A percentile compares a stretch with the other conserved stretches of the same genome.
phyloP scores from a whole-genome alignment of 2,888 invertebrate genomes.

The Doris montereyensis region DNA sequence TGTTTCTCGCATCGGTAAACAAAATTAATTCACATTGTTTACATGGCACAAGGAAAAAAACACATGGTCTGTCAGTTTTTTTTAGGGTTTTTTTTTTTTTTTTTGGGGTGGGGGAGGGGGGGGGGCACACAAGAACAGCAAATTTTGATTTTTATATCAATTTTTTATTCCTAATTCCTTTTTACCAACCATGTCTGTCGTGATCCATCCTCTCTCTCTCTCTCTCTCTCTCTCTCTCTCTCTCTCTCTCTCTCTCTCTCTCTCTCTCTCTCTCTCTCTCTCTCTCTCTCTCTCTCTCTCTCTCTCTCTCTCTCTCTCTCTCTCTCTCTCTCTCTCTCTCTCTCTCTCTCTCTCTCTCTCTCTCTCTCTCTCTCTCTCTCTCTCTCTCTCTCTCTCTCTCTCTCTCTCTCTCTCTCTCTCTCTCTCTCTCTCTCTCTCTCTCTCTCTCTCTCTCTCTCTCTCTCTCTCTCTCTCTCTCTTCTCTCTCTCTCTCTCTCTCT shows the following conservation, averaged over 20 bases:
- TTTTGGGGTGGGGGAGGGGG: too few relatives aligned
- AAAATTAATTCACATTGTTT: too few relatives aligned
- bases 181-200: not conserved
- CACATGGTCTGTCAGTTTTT: too few relatives aligned
- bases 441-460: not conserved
- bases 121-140: too few relatives aligned
- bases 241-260: constrained; percentile 21
- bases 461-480: not conserved
- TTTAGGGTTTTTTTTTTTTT: too few relatives aligned
- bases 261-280: not conserved
- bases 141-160: too few relatives aligned
- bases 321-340: constrained; percentile 15
- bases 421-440: not conserved
- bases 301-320: constrained; percentile 7
- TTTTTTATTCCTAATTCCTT: not conserved
- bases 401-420: not conserved
- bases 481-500: constrained; percentile 16
- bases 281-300: not conserved
- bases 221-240: constrained; percentile 10
- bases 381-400: constrained; percentile 22
- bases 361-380: constrained; percentile 17
- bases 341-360: not conserved
- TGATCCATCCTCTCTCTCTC: not conserved
- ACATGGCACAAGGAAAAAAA: too few relatives aligned
- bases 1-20: too few relatives aligned